Base-by-base conservation (phyloP, 2,888 invertebrate genomes). In the Teleogryllus oceanicus region DNA sequence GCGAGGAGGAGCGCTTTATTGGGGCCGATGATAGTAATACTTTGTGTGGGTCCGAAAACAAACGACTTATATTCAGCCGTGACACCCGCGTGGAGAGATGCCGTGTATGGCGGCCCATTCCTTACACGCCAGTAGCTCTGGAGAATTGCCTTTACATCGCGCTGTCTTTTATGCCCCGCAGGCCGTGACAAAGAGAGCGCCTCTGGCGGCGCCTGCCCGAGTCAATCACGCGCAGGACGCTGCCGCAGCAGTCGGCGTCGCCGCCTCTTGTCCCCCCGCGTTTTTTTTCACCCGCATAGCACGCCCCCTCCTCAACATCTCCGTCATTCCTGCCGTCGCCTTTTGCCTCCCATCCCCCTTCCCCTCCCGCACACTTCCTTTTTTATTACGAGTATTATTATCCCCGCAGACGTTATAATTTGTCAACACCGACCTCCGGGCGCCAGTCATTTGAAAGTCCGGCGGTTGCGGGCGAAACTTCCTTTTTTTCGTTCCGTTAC, bases 41-140 rank as follows among this genome's bases (percentile, higher is more conserved):
- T 62, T 37, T 62, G 62, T 62, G 62, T n/a, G 62, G 62, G 16
- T 13, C 62, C 62, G 62, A 62, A 62, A 62, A 62, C 62, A 62
- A 62, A 62, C 62, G 62, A 62, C 62, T 62, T 62, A 62, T 62
- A 62, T 62, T 62, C 62, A 62, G 62, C n/a, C 62, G 62, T 62
- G 62, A 62, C 62, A 62, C 62, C 62, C 11, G 16, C n/a, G 16
- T 18, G 16, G 62, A n/a, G 62, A 62, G 13, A 62, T 62, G 13
- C 62, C 62, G 16, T n/a, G 13, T 62, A 13, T n/a, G n/a, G 13
- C 62, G 16, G 16, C 16, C 62, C 62, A 62, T 62, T 62, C 62
- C 62, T 62, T 62, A 62, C 62, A 62, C 62, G 62, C 62, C 62
- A 62, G 16, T 62, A n/a, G 16, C 62, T 62, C 2, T 11, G 62